Evolutionary conservation across 2,113 vertebrate species (phyloP), one percentile per base, ranked within the genome.

Genomic region (Hemiscyllium ocellatum): DNA sequence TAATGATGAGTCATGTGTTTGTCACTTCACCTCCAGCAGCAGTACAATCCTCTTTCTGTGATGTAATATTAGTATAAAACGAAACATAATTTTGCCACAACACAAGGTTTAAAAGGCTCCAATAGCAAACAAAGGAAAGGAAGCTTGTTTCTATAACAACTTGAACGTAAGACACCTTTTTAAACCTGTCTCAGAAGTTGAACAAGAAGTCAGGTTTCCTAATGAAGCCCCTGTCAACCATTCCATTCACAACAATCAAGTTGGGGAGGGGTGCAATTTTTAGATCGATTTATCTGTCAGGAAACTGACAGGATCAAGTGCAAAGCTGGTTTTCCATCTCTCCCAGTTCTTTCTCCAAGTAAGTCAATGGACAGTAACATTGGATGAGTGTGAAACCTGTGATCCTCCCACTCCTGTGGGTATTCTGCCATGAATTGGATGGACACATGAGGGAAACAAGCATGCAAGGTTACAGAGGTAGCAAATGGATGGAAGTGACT

Each of bases 61-160:
- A 37, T 1, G 19, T 95, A 72, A 76, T 6, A 95, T 26, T 52
- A 47, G 24, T 33, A 12, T 29, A 72, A 72, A 72, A 66, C 52
- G 42, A 95, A 95, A 95, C 72, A 52, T 94, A 47, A 70, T 94
- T 70, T 94, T 94, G 37, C 68, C 68, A 94, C 68, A 95, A 33
- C 47, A 95, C 24, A 94, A 52, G 24, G 68, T 72, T 47, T 50
- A 50, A 26, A 8, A 17, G 68, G 42, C 68, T 72, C 42, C 22
- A 24, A 91, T 4, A 47, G 68, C 72, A 50, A 95, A 95, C n/a
- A 95, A 95, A 95, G 42, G 13, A 72, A 72, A 15, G 68, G 68
- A 95, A 29, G 22, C n/a, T 95, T 72, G 47, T 95, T 95, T 95
- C n/a, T 42, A 50, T 95, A 52, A 29, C 42, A 17, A 72, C 42